Evolutionary conservation across 2,113 vertebrate species (phyloP).

Genomic region (Myrmecophaga tridactyla): DNA sequence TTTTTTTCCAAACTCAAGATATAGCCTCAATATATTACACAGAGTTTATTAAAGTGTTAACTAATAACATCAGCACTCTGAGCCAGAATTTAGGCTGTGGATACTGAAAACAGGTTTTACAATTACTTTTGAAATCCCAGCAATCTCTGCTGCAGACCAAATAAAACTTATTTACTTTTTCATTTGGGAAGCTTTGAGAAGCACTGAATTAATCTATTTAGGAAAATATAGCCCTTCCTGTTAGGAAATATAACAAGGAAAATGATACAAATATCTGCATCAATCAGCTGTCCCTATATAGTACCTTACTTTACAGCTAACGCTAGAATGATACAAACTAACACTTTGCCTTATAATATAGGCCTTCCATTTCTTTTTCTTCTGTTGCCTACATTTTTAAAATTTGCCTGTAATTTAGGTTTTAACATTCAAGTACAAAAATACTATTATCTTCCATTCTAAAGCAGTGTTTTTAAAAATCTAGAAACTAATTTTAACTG

Average conservation of each 20-base stretch:
- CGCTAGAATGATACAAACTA: not conserved
- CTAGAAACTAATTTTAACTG: conserved; percentile 6
- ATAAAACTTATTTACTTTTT: conserved; percentile 4
- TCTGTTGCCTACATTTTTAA: conserved; percentile 13
- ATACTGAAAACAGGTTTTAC: not conserved
- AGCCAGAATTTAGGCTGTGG: not conserved
- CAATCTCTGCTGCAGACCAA: not conserved
- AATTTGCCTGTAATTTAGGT: not conserved
- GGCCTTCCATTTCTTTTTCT: not conserved
- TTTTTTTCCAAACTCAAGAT: not conserved
- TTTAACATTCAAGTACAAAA: conserved; percentile 29
- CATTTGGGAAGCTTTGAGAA: not conserved
- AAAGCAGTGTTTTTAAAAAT: not conserved
- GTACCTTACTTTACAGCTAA: conserved; percentile 13
- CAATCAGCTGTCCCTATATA: not conserved
- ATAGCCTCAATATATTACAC: not conserved
- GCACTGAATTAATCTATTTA: conserved; percentile 1
- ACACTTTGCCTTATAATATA: not conserved
- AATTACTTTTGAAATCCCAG: conserved; percentile 10
- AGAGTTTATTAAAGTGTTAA: not conserved
- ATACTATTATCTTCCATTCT: not conserved
- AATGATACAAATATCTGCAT: not conserved
- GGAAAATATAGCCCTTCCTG: not conserved
- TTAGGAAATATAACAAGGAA: conserved; percentile 39
- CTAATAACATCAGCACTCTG: not conserved